phyloP scores from a whole-genome alignment of 1,140 invertebrate genomes.

The Neelides sp. region DNA sequence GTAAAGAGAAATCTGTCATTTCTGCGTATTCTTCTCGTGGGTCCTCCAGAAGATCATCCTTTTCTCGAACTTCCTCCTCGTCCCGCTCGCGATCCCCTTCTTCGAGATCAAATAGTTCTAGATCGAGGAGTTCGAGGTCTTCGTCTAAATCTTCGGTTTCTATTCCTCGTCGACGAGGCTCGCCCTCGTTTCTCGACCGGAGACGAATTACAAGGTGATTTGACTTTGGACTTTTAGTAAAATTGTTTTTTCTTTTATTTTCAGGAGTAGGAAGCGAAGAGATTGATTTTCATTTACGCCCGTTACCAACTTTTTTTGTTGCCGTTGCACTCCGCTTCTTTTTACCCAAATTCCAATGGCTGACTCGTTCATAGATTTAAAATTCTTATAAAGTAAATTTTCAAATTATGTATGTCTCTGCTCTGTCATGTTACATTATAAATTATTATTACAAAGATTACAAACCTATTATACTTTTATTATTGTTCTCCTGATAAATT shows the following conservation, averaged over 20 bases:
- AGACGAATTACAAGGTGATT: constrained; percentile 77
- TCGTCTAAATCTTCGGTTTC: constrained; percentile 60
- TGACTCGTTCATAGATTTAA: neutral
- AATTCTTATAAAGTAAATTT: neutral
- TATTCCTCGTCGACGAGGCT: constrained; percentile 72
- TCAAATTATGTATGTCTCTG: neutral
- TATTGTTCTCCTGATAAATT: too few species aligned
- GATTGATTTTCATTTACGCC: neutral
- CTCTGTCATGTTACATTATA: too few species aligned
- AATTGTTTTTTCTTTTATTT: constrained; percentile 15
- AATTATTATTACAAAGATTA: too few species aligned
- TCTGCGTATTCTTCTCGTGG: neutral
- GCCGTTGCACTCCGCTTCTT: constrained; percentile 3
- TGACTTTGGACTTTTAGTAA: constrained; percentile 11
- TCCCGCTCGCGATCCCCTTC: constrained; percentile 4
- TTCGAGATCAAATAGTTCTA: constrained; percentile 18
- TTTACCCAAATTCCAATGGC: neutral
- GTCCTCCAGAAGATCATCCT: constrained; percentile 3
- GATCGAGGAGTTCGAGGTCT: constrained; percentile 17
- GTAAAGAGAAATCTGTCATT: neutral
- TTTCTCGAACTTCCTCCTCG: constrained; percentile 2
- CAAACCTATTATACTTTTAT: too few species aligned
- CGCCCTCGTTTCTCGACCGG: constrained; percentile 77
- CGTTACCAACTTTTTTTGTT: neutral
- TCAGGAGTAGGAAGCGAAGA: constrained; percentile 8